phyloP scores from a whole-genome alignment of 2,797 vertebrate genomes.

The Myoxocephalus aenaeus region DNA sequence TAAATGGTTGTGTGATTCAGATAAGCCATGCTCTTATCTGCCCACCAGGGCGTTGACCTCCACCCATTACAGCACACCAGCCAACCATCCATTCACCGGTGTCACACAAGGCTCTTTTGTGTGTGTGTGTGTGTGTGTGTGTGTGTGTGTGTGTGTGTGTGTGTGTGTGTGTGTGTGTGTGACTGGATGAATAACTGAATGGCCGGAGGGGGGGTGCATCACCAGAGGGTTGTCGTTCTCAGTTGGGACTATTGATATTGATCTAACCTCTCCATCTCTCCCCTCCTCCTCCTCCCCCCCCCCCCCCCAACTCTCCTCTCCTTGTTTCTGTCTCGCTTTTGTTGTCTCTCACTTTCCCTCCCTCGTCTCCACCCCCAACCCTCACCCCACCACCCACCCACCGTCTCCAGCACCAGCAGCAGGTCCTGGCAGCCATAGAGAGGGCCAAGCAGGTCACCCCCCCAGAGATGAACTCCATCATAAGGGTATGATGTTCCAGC shows the following conservation, averaged over 20 bases:
- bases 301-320: slow-evolving; percentile 41
- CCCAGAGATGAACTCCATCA: slow-evolving; percentile 98
- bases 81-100: slow-evolving; percentile 65
- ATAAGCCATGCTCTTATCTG: slow-evolving; percentile 80
- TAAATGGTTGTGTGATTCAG: slow-evolving; percentile 79
- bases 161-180: slow-evolving; percentile 18
- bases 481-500: slow-evolving; percentile 88
- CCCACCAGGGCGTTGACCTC: slow-evolving; percentile 77
- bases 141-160: slow-evolving; percentile 18
- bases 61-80: slow-evolving; percentile 75
- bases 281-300: slow-evolving; percentile 21
- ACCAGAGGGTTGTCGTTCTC: slow-evolving; percentile 57
- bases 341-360: slow-evolving; percentile 51
- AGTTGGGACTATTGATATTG: slow-evolving; percentile 78
- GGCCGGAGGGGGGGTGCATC: slow-evolving; percentile 47
- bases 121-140: slow-evolving; percentile 15
- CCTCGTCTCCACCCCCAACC: neutral
- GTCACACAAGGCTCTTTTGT: slow-evolving; percentile 50
- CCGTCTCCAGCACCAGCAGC: slow-evolving; percentile 93
- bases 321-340: slow-evolving; percentile 62
- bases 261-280: slow-evolving; percentile 74
- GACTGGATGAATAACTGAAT: slow-evolving; percentile 62
- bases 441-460: slow-evolving; percentile 98
- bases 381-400: neutral
- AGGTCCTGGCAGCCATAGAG: slow-evolving; percentile 97